Evolutionary conservation across 2,888 invertebrate genomes (phyloP).

Genomic region (Zeuzera pyrina): DNA sequence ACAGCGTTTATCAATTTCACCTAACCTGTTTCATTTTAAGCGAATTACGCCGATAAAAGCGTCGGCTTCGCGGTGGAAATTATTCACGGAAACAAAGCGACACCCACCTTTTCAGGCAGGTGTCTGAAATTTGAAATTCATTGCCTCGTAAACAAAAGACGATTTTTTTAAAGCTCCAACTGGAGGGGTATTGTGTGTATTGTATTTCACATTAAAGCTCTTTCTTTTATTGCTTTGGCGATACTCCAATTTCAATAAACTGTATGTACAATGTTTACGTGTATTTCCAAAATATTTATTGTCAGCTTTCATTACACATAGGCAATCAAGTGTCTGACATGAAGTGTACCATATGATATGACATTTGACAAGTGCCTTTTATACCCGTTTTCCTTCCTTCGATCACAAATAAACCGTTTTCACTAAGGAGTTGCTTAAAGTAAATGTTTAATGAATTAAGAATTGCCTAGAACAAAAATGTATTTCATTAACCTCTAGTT

Average conservation of each 20-base stretch:
- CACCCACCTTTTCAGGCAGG: constrained; percentile 45
- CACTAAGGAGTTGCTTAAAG: too few species aligned
- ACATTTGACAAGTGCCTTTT: too few species aligned
- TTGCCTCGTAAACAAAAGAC: constrained; percentile 57
- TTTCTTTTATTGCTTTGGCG: constrained; percentile 2
- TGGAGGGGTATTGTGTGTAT: constrained; percentile 24
- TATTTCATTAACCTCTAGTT: too few species aligned
- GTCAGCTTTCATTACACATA: background rate
- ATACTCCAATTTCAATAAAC: too few species aligned
- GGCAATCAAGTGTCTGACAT: too few species aligned
- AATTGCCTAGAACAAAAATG: too few species aligned
- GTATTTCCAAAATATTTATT: background rate
- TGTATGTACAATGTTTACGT: background rate
- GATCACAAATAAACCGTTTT: too few species aligned
- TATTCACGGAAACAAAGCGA: constrained; percentile 53
- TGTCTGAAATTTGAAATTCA: constrained; percentile 56
- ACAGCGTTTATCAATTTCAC: constrained; percentile 45
- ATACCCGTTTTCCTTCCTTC: too few species aligned
- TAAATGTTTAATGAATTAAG: too few species aligned
- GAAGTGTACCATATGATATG: too few species aligned
- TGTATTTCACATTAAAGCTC: constrained; percentile 32
- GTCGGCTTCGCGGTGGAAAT: constrained; percentile 27
- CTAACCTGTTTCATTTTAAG: constrained; percentile 42
- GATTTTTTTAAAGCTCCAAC: constrained; percentile 41
- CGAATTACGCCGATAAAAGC: constrained; percentile 42